A percentile compares a stretch with the other conserved stretches of the same genome.
Conservation (phyloP, 2,113 vertebrate genomes). For the Laticauda colubrina region DNA sequence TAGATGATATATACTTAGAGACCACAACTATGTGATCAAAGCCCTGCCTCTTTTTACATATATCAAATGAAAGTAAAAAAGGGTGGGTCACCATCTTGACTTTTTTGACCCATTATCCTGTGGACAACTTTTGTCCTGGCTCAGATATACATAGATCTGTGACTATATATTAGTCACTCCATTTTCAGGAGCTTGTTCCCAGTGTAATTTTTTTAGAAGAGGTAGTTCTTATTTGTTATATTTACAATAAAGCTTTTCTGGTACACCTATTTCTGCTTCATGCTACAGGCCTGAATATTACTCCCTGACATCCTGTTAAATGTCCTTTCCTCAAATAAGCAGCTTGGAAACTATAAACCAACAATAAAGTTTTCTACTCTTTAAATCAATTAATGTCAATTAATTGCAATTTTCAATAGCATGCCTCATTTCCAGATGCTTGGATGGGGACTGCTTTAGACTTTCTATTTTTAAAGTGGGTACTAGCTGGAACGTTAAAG, state of each 20-base stretch:
- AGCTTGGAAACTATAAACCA: background rate
- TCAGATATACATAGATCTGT: background rate
- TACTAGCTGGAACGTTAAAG: background rate
- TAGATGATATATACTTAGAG: constrained; percentile 69
- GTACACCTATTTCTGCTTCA: background rate
- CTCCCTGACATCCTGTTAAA: too few relatives aligned
- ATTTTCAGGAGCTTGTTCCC: background rate
- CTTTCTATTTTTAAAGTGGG: background rate
- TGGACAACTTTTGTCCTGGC: background rate
- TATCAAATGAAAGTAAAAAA: background rate
- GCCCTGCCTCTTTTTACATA: background rate
- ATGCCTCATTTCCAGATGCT: background rate
- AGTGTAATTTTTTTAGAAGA: background rate
- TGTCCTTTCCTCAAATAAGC: too few relatives aligned
- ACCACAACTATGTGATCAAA: constrained; percentile 27
- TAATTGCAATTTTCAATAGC: background rate
- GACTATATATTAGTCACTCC: background rate
- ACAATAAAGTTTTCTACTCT: background rate
- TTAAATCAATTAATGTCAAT: background rate
- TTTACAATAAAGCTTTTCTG: background rate
- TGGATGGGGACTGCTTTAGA: background rate
- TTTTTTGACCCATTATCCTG: background rate
- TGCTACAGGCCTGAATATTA: too few relatives aligned
- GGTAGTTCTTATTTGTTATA: background rate
- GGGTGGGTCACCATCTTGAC: background rate